A percentile compares a stretch with the other conserved stretches of the same genome.
These are phyloP conservation scores for Aphidoletes aphidimyza DNA, from an alignment of 2,888 invertebrate genomes.

Conservation along the genomic window DNA sequence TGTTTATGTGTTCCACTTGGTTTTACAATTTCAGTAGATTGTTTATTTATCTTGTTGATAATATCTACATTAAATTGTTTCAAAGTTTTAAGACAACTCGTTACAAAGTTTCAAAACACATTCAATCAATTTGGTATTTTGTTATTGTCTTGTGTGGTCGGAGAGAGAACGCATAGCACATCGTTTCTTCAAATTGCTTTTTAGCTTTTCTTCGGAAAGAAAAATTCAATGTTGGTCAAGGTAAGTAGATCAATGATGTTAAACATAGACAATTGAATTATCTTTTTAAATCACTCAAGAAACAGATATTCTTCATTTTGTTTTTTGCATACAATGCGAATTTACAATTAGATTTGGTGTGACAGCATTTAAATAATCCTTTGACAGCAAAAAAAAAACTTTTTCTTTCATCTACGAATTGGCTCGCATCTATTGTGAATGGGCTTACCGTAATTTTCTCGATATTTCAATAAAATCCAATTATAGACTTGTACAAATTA, in stretches of 20 bases:
- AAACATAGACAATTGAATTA: background rate
- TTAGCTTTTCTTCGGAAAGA: background rate
- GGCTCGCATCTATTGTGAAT: background rate
- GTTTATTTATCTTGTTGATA: too few species aligned
- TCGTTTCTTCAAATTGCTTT: background rate
- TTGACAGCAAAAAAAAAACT: background rate
- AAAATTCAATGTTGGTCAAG: background rate
- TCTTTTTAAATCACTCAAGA: background rate
- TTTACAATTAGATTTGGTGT: constrained; percentile 4
- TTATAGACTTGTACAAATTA: background rate
- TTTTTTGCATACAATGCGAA: background rate
- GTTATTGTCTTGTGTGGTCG: background rate
- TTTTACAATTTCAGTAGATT: background rate
- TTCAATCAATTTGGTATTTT: background rate
- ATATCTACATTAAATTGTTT: background rate
- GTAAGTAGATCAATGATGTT: background rate
- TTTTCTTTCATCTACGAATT: constrained; percentile 15
- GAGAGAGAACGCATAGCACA: background rate
- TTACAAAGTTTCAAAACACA: background rate
- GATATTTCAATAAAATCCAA: background rate
- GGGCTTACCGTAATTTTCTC: background rate
- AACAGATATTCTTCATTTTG: background rate
- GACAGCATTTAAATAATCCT: background rate
- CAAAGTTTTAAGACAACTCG: background rate
- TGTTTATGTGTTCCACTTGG: background rate